Evolutionary conservation across 2,113 vertebrate genomes (phyloP), one percentile per base, ranked within the genome.

Genomic region (Hymenochirus boettgeri): DNA sequence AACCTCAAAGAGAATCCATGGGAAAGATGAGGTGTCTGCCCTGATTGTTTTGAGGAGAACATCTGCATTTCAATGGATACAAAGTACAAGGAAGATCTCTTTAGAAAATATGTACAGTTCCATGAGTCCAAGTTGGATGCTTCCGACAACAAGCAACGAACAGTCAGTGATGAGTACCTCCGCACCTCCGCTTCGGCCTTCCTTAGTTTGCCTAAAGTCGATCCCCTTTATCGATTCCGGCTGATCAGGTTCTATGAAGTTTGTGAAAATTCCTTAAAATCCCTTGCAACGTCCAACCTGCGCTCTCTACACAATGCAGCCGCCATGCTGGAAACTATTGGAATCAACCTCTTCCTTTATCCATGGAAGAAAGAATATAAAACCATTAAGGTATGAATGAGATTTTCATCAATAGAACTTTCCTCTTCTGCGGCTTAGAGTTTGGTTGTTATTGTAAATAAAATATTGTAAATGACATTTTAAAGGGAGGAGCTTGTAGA

Each of bases 361-460:
- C 96, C 96, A 2, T 99, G 96, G 96, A 99, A 98, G 83, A 99
- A 99, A 79, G 96, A 99, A 69, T 99, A 97, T 80, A 90, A 86
- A 73, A 95, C 79, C 73, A 98, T 99, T 73, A 99, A 99, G 91
- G 96, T 99, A 78, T 79, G 33, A 9, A 9, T 33, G 7, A 1
- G 31, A 9, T 33, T 2, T 33, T 33, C 11, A 11, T 33, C 31
- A 11, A 33, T 33, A 33, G 31, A 33, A 33, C 31, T 33, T 2
- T 1, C n/a, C n/a, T n/a, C n/a, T n/a, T n/a, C n/a, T n/a, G n/a
- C n/a, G n/a, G n/a, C n/a, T n/a, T n/a, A n/a, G n/a, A n/a, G n/a
- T n/a, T n/a, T n/a, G n/a, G n/a, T n/a, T n/a, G n/a, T n/a, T n/a
- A n/a, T n/a, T n/a, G n/a, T n/a, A n/a, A n/a, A n/a, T n/a, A n/a